phyloP scores from a whole-genome alignment of 2,888 invertebrate species.

The Acrobasis repandana region DNA sequence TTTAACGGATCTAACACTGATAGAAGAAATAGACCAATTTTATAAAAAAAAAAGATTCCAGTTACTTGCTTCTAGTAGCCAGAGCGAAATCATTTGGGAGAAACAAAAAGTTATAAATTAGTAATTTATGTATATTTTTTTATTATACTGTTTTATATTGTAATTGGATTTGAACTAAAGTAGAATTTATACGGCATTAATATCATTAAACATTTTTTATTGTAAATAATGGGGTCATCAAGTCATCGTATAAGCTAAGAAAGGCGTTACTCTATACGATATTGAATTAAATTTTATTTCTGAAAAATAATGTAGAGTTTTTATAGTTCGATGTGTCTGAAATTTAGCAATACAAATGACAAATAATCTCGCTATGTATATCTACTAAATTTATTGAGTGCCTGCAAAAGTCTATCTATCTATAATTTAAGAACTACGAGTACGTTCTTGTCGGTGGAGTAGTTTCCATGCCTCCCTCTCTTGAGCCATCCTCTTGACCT shows the following conservation, averaged over 20 bases:
- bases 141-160: constrained; percentile 26
- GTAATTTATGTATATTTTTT: constrained; percentile 42
- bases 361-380: no score
- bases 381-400: no score
- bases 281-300: not conserved
- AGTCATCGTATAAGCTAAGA: not conserved
- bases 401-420: no score
- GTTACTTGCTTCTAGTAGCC: constrained; percentile 83
- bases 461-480: no score
- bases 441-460: no score
- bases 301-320: no score
- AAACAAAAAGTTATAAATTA: constrained; percentile 59
- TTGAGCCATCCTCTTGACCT: no score
- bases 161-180: constrained; percentile 30
- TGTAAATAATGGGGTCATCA: constrained; percentile 9
- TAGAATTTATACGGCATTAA: constrained; percentile 12
- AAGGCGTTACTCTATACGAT: constrained; percentile 23
- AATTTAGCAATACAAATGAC: no score
- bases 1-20: constrained; percentile 67
- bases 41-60: constrained; percentile 50
- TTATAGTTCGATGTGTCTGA: no score
- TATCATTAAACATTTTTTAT: constrained; percentile 5
- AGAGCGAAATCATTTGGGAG: constrained; percentile 75
- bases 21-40: constrained; percentile 33
- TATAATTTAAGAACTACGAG: no score